phyloP scores from a whole-genome alignment of 2,888 invertebrate genomes.

The Trichopria drosophilae region DNA sequence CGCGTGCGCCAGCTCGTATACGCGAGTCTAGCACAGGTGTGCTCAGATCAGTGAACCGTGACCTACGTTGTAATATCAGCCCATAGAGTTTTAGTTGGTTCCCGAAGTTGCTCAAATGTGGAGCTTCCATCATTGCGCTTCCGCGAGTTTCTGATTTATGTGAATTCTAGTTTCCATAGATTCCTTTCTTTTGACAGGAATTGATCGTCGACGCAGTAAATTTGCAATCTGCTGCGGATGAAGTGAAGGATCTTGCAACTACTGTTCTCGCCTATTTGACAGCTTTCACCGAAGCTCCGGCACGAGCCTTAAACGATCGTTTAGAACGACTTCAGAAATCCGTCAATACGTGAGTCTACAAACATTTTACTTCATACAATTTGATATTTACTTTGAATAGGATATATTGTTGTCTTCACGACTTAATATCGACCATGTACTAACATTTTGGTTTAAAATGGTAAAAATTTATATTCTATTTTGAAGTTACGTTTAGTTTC shows the following conservation, averaged over 20 bases:
- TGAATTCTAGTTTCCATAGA: no score
- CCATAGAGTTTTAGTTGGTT: no score
- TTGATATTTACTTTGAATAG: conserved; percentile 3
- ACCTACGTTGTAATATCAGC: no score
- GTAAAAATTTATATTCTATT: no score
- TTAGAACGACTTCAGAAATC: conserved; percentile 70
- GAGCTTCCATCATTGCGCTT: no score
- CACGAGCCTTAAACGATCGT: conserved; percentile 70
- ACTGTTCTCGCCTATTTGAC: conserved; percentile 72
- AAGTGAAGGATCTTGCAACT: conserved; percentile 70
- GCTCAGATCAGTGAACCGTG: conserved; percentile 2
- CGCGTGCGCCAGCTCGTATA: conserved; percentile 19
- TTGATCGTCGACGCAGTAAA: conserved; percentile 73
- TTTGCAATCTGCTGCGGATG: conserved; percentile 67
- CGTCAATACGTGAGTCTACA: conserved; percentile 66
- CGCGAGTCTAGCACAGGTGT: conserved; percentile 1
- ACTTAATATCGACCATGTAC: no score
- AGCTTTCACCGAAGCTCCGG: conserved; percentile 70
- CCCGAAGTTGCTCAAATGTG: no score
- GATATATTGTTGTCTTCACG: conserved; percentile 21
- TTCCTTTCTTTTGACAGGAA: conserved; percentile 62
- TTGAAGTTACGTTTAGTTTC: no score
- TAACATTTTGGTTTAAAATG: no score
- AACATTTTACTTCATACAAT: background rate
- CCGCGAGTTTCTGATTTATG: no score